Conservation (phyloP, 2,113 vertebrate species). For the Taurulus bubalis region DNA sequence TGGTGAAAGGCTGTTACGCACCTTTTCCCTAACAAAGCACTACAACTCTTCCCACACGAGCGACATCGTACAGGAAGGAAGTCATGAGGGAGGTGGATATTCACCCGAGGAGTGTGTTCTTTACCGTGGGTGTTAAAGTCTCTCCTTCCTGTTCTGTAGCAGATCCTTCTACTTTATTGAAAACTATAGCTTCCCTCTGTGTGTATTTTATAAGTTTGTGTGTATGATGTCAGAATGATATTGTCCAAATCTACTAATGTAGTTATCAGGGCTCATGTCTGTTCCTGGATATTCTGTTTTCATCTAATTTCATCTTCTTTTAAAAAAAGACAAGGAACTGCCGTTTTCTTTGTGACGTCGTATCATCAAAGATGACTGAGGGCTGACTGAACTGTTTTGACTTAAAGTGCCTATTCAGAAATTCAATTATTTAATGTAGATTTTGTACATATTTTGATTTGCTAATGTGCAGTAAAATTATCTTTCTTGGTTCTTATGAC, state of each 20-base stretch:
- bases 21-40: slow-evolving; percentile 9
- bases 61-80: neutral
- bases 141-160: slow-evolving; percentile 61
- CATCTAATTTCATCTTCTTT: slow-evolving; percentile 25
- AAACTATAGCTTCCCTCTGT: slow-evolving; percentile 60
- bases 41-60: neutral
- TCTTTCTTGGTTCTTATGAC: slow-evolving; percentile 45
- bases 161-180: slow-evolving; percentile 48
- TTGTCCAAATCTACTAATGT: slow-evolving; percentile 23
- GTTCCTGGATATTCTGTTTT: slow-evolving; percentile 36
- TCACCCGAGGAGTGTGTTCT: slow-evolving; percentile 21
- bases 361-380: slow-evolving; percentile 54
- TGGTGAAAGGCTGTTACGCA: neutral
- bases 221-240: slow-evolving; percentile 21
- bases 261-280: slow-evolving; percentile 57
- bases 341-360: slow-evolving; percentile 50
- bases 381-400: slow-evolving; percentile 75
- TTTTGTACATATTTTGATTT: slow-evolving; percentile 75
- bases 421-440: slow-evolving; percentile 51
- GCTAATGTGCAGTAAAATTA: slow-evolving; percentile 53
- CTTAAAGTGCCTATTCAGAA: slow-evolving; percentile 78
- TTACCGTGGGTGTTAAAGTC: slow-evolving; percentile 20
- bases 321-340: slow-evolving; percentile 21
- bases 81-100: neutral
- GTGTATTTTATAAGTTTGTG: slow-evolving; percentile 18